These are phyloP conservation scores for Hermaeophaga mercurialis DNA, from an alignment of 2,888 invertebrate genomes.

Conservation along the genomic window DNA sequence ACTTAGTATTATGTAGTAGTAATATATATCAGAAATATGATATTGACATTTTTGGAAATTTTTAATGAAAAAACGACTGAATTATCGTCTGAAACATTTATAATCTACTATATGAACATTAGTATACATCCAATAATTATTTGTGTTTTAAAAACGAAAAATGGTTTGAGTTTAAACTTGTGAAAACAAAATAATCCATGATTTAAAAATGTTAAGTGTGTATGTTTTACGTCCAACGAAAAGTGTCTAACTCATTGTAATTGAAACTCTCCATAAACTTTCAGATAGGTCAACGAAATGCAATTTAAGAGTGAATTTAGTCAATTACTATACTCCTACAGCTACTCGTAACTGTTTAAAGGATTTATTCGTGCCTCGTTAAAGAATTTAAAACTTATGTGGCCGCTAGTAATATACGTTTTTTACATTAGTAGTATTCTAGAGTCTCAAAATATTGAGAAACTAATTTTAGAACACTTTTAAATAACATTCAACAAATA, in stretches of 20 bases:
- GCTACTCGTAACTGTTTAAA: conserved; percentile 2
- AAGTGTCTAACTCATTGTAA: not conserved
- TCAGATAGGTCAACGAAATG: conserved; percentile 7
- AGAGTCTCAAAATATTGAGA: not conserved
- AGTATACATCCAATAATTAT: too few relatives aligned
- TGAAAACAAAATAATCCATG: conserved; percentile 43
- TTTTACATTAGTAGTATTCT: not conserved
- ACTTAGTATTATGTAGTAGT: too few relatives aligned
- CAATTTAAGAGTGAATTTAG: not conserved
- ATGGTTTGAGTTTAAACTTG: not conserved
- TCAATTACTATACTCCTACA: conserved; percentile 11
- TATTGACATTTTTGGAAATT: too few relatives aligned
- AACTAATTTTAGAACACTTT: not conserved
- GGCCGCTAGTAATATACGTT: not conserved
- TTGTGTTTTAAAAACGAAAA: too few relatives aligned
- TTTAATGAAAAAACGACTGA: too few relatives aligned
- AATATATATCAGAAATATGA: too few relatives aligned
- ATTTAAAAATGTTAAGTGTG: conserved; percentile 44
- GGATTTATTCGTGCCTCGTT: conserved; percentile 4
- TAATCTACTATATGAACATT: too few relatives aligned
- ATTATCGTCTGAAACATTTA: too few relatives aligned
- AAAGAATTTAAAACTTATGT: conserved; percentile 3
- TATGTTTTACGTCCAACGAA: conserved; percentile 35
- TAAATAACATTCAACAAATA: too few relatives aligned
- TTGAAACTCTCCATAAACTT: not conserved